Percentiles rank a stretch among this genome's conserved stretches.
These are phyloP conservation scores for Gambusia affinis DNA, from an alignment of 2,113 vertebrate genomes.

Conservation along the genomic window DNA sequence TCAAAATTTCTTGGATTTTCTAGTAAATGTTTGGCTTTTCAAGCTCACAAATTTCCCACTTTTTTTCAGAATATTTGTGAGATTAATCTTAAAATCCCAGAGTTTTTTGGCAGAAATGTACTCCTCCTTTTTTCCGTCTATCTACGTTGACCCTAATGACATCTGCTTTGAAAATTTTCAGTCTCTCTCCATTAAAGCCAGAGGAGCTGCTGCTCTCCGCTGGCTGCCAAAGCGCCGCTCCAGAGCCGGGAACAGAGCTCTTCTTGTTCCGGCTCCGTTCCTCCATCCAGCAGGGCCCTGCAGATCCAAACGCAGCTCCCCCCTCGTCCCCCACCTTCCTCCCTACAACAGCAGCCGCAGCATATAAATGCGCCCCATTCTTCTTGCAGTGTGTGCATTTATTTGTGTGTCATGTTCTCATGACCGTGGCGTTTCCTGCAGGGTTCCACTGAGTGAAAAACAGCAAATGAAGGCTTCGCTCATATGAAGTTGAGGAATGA, in stretches of 20 bases:
- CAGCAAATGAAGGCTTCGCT: slow-evolving; percentile 34
- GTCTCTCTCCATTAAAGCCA: slow-evolving; percentile 50
- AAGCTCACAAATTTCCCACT: no score
- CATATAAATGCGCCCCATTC: slow-evolving; percentile 83
- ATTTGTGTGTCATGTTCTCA: slow-evolving; percentile 64
- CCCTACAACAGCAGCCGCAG: slow-evolving; percentile 73
- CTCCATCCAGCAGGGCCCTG: slow-evolving; percentile 73
- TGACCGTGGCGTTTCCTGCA: slow-evolving; percentile 63
- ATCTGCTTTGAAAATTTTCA: slow-evolving; percentile 52
- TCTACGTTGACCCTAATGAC: slow-evolving; percentile 31
- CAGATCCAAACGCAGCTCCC: slow-evolving; percentile 29
- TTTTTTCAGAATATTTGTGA: no score
- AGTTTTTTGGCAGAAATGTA: no score
- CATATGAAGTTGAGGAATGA: slow-evolving; percentile 48
- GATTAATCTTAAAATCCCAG: no score
- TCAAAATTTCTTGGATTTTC: no score
- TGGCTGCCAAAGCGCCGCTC: slow-evolving; percentile 41
- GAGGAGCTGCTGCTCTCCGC: slow-evolving; percentile 62
- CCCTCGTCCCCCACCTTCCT: neutral
- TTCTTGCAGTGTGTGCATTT: slow-evolving; percentile 51
- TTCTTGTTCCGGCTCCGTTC: slow-evolving; percentile 82
- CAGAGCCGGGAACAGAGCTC: slow-evolving; percentile 80
- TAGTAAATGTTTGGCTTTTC: no score
- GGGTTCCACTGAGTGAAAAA: slow-evolving; percentile 13
- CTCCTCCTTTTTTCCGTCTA: no score